These are phyloP conservation scores for Cylindroiulus punctatus DNA, from an alignment of 2,888 invertebrate species.

Conservation along the genomic window DNA sequence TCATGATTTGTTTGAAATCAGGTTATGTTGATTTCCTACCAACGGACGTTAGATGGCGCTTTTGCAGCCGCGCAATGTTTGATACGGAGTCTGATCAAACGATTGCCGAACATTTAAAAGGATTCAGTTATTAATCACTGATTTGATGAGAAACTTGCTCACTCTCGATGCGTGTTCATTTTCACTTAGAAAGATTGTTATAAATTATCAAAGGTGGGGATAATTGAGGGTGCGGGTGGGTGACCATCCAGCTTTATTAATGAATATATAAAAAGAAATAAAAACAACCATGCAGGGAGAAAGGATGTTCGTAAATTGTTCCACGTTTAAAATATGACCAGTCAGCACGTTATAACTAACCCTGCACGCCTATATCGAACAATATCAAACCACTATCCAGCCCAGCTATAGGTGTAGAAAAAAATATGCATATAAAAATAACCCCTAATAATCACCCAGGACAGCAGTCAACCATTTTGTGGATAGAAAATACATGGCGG, in stretches of 20 bases:
- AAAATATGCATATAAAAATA: neutral
- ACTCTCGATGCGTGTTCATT: neutral
- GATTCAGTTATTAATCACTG: neutral
- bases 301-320: slow-evolving; percentile 52
- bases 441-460: neutral
- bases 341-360: slow-evolving; percentile 42
- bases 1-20: no score
- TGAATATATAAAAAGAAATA: neutral
- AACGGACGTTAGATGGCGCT: neutral
- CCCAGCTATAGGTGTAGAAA: neutral
- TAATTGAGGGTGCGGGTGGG: slow-evolving; percentile 32
- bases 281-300: neutral
- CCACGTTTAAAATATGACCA: slow-evolving; percentile 50
- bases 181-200: slow-evolving; percentile 5
- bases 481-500: neutral
- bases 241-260: slow-evolving; percentile 17
- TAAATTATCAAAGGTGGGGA: slow-evolving; percentile 21
- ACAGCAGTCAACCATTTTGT: neutral
- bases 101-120: neutral
- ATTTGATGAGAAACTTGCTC: neutral
- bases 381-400: neutral
- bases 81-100: slow-evolving; percentile 26
- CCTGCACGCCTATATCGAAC: neutral
- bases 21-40: no score
- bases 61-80: neutral